phyloP scores from a whole-genome alignment of 2,888 invertebrate species.

The Carabus problematicus region DNA sequence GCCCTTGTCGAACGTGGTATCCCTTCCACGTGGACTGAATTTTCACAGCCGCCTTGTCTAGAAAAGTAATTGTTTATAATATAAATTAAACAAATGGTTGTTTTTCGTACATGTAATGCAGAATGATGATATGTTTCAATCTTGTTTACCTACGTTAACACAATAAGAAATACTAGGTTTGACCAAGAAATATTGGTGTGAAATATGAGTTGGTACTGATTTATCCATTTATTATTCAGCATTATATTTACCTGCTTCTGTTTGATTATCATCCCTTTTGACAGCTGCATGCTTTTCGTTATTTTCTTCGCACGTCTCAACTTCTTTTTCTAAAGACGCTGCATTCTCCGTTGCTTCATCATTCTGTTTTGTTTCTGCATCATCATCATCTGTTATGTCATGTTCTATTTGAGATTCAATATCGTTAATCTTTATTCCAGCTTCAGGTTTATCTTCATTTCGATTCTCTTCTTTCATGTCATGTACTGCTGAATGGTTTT shows the following conservation, averaged over 20 bases:
- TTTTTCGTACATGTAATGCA: too few species aligned
- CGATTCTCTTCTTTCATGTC: background rate
- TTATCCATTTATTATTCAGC: background rate
- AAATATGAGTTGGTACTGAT: too few species aligned
- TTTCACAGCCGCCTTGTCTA: constrained; percentile 44
- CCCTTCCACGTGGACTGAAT: constrained; percentile 48
- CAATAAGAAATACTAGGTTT: too few species aligned
- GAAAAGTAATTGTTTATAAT: constrained; percentile 10
- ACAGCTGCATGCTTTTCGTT: too few species aligned
- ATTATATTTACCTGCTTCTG: background rate
- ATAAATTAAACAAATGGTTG: too few species aligned
- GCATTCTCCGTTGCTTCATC: too few species aligned
- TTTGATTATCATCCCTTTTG: background rate
- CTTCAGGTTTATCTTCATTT: constrained; percentile 12
- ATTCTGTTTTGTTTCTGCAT: background rate
- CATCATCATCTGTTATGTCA: background rate
- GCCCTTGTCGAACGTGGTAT: constrained; percentile 34
- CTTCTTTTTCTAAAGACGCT: too few species aligned
- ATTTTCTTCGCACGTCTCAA: too few species aligned
- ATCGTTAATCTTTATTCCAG: constrained; percentile 11
- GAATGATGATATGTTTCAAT: too few species aligned
- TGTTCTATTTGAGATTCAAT: constrained; percentile 12
- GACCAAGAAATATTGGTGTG: too few species aligned
- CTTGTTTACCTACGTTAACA: too few species aligned
- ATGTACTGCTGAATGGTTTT: constrained; percentile 5